A percentile compares a stretch with the other conserved stretches of the same genome.
These are phyloP conservation scores for Morpho deidamia DNA, from an alignment of 2,888 invertebrate genomes.

Conservation along the genomic window DNA sequence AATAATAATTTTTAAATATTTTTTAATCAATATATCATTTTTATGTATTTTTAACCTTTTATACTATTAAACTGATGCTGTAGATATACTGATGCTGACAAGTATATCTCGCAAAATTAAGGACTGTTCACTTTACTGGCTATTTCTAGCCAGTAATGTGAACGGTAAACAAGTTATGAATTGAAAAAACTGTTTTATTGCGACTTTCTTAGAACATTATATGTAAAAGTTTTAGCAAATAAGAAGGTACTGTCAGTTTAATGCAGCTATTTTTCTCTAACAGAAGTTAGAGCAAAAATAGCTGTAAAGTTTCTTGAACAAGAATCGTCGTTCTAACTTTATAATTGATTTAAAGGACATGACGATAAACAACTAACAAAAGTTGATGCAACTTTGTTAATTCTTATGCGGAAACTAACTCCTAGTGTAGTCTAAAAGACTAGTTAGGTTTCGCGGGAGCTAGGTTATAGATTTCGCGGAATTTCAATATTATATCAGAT, in stretches of 20 bases:
- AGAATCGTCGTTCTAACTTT: constrained; percentile 17
- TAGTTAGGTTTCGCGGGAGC: not conserved
- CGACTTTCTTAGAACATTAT: not conserved
- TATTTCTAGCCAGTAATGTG: too few relatives aligned
- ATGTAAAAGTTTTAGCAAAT: not conserved
- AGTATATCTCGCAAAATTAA: too few relatives aligned
- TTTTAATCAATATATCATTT: too few relatives aligned
- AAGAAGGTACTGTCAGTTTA: not conserved
- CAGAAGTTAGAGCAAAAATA: constrained; percentile 13
- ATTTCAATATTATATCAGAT: too few relatives aligned
- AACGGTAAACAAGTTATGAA: too few relatives aligned
- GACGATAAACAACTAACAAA: constrained; percentile 15
- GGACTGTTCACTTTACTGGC: too few relatives aligned
- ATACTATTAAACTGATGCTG: too few relatives aligned
- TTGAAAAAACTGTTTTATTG: not conserved
- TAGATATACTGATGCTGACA: too few relatives aligned
- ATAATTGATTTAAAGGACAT: constrained; percentile 25
- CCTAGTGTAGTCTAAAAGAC: not conserved
- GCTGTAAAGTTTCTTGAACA: constrained; percentile 5
- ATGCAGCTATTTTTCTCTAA: constrained; percentile 9
- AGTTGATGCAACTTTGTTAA: constrained; percentile 12
- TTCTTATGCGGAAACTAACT: not conserved
- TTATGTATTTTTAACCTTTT: too few relatives aligned
- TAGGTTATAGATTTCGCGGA: too few relatives aligned
- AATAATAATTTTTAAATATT: too few relatives aligned